A percentile compares a stretch with the other conserved stretches of the same genome.
Evolutionary conservation across 1,140 invertebrate species (phyloP).

Genomic region (Physella acuta): DNA sequence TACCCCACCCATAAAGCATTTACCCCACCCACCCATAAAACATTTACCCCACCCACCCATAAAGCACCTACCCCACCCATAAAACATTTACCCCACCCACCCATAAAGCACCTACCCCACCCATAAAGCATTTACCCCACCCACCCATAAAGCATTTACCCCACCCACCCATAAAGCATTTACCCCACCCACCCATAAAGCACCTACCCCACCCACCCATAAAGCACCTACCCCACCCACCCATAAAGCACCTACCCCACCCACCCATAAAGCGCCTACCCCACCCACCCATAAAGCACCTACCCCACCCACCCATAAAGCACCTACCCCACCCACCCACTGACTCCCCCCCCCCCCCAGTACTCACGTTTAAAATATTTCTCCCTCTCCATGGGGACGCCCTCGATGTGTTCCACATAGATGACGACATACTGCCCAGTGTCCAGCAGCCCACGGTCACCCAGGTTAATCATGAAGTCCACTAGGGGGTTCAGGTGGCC

Average conservation of each 20-base stretch:
- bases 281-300: neutral
- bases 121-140: no score
- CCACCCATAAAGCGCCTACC: neutral
- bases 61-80: no score
- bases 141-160: no score
- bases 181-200: neutral
- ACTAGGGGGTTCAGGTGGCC: constrained; percentile 78
- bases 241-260: neutral
- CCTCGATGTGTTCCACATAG: constrained; percentile 82
- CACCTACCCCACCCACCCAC: no score
- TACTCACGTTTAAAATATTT: constrained; percentile 88
- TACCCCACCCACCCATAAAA: no score
- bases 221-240: neutral
- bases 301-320: no score
- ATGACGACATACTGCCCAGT: constrained; percentile 94
- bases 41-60: no score
- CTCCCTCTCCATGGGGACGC: constrained; percentile 67
- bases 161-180: no score
- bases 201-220: neutral
- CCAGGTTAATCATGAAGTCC: constrained; percentile 88
- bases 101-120: no score
- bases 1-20: no score
- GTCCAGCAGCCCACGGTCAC: constrained; percentile 80
- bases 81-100: no score
- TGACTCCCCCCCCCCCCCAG: no score